These are phyloP conservation scores for Oreochromis mossambicus DNA, from an alignment of 2,797 vertebrate species.

Conservation along the genomic window DNA sequence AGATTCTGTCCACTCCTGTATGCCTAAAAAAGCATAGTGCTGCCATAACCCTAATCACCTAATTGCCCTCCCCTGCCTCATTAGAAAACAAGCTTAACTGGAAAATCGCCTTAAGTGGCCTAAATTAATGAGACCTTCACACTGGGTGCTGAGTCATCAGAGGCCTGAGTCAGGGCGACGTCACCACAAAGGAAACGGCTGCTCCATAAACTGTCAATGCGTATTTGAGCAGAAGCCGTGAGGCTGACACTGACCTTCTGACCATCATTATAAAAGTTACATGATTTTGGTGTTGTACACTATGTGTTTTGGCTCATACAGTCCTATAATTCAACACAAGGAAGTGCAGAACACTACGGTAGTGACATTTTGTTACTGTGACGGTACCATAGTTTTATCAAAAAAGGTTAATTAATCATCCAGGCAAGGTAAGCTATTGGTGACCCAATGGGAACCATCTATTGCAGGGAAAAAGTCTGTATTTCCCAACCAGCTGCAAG, in stretches of 20 bases:
- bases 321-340: background rate
- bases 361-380: background rate
- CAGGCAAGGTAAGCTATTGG: background rate
- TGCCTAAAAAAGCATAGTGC: constrained; percentile 69
- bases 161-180: constrained; percentile 50
- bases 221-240: constrained; percentile 28
- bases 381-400: background rate
- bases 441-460: background rate
- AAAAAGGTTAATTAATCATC: accelerated
- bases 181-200: constrained; percentile 49
- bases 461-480: background rate
- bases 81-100: constrained; percentile 76
- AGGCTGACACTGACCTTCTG: constrained; percentile 40
- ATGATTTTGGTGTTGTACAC: background rate
- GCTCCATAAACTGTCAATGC: constrained; percentile 57
- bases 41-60: constrained; percentile 72
- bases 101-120: constrained; percentile 74
- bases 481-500: background rate
- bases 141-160: constrained; percentile 66
- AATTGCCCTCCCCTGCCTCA: constrained; percentile 74
- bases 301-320: background rate
- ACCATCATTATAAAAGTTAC: constrained; percentile 11
- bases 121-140: constrained; percentile 70
- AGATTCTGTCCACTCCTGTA: constrained; percentile 56
- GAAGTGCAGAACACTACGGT: background rate